Evolutionary conservation across 2,113 vertebrate species (phyloP).

Genomic region (Steatornis caripensis): DNA sequence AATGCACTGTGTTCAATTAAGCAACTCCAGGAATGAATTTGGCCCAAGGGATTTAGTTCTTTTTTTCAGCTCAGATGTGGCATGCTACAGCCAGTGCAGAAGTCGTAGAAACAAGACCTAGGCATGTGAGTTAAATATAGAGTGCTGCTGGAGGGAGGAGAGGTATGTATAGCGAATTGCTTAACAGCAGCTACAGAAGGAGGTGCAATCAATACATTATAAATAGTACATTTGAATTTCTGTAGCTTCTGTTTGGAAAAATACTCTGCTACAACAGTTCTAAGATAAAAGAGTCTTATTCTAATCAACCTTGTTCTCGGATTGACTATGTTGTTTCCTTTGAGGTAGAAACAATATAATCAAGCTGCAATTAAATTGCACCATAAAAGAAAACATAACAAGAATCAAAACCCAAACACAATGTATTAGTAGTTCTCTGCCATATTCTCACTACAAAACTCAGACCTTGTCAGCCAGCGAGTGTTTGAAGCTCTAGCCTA

Average conservation of each 20-base stretch:
- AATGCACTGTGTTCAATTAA: not conserved
- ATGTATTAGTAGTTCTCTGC: not conserved
- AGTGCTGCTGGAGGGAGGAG: not conserved
- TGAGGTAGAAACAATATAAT: not conserved
- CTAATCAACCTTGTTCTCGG: not conserved
- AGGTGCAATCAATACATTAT: not conserved
- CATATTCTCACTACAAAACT: not conserved
- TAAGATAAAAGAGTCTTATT: not conserved
- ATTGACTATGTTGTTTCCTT: not conserved
- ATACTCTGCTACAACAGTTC: not conserved
- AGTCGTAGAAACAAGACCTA: not conserved
- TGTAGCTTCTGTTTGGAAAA: not conserved
- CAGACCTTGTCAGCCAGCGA: not conserved
- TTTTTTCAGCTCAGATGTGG: slow-evolving; percentile 17
- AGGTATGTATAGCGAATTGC: not conserved
- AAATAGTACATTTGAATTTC: not conserved
- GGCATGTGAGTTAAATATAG: slow-evolving; percentile 6
- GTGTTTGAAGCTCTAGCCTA: not conserved
- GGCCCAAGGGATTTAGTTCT: slow-evolving; percentile 19
- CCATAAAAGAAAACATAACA: not conserved
- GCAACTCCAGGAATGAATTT: slow-evolving; percentile 23
- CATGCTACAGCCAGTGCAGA: not conserved
- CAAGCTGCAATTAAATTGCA: not conserved
- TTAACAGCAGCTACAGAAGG: not conserved
- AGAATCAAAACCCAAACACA: not conserved